Conservation (phyloP, 2,888 invertebrate genomes). For the Cecidostiba fungosa region DNA sequence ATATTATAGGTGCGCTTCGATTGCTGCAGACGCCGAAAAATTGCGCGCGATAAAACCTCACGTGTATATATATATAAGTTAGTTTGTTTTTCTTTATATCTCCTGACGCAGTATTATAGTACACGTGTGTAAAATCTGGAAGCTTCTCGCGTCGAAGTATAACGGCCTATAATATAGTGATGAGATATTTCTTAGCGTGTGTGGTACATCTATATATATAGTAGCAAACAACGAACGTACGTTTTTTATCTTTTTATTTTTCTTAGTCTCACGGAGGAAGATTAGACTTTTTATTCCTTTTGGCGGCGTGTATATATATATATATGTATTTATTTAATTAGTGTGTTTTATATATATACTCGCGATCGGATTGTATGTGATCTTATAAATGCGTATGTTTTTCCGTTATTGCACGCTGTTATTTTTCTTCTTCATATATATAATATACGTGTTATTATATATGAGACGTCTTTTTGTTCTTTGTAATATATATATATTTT, state of each 20-base stretch:
- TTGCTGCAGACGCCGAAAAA: conserved; percentile 24
- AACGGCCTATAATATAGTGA: conserved; percentile 29
- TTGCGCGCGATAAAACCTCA: conserved; percentile 1
- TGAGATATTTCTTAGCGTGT: neutral
- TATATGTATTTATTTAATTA: no score
- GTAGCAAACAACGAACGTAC: conserved; percentile 28
- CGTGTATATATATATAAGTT: neutral
- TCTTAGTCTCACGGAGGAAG: conserved; percentile 13
- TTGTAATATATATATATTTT: no score
- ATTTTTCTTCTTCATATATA: neutral
- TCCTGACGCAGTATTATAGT: neutral
- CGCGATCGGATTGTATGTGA: neutral
- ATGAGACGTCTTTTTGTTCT: no score
- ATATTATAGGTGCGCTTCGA: neutral
- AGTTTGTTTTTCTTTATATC: neutral
- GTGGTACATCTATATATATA: conserved; percentile 25
- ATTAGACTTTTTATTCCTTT: neutral
- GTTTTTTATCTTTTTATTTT: neutral
- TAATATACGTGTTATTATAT: neutral
- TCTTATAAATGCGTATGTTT: neutral
- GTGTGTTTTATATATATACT: no score
- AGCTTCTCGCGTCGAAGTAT: conserved; percentile 35
- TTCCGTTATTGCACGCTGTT: conserved; percentile 34
- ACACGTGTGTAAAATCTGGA: conserved; percentile 35
- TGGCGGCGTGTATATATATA: neutral